A percentile compares a stretch with the other conserved stretches of the same genome.
Evolutionary conservation across 2,888 invertebrate genomes (phyloP).

Genomic region (Cheiracanthium punctorium): DNA sequence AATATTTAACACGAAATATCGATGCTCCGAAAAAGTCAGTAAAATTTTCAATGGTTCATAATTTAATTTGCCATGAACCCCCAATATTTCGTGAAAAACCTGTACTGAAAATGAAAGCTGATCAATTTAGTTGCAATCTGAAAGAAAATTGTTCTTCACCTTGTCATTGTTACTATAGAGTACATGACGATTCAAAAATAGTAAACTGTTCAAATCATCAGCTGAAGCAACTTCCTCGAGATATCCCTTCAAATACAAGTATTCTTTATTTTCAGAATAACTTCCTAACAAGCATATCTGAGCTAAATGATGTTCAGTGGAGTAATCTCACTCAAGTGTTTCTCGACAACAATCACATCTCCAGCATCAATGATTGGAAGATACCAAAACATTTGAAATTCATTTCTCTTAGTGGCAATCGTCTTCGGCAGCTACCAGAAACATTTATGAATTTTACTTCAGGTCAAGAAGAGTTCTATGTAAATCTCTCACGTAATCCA

Average conservation of each 20-base stretch:
- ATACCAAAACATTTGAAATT: constrained; percentile 37
- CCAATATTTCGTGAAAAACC: constrained; percentile 1
- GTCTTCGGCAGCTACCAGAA: constrained; percentile 56
- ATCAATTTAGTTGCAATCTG: constrained; percentile 64
- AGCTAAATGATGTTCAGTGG: constrained; percentile 42
- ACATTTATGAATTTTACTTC: constrained; percentile 55
- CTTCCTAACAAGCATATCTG: constrained; percentile 28
- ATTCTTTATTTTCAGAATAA: constrained; percentile 50
- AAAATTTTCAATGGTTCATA: constrained; percentile 5
- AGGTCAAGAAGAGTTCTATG: not conserved
- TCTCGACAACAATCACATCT: constrained; percentile 71
- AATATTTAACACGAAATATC: constrained; percentile 45
- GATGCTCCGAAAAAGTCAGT: constrained; percentile 27
- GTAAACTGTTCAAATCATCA: constrained; percentile 54
- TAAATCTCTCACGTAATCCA: constrained; percentile 71
- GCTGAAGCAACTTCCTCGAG: constrained; percentile 29
- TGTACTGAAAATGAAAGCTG: constrained; percentile 9
- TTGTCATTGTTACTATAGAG: constrained; percentile 64
- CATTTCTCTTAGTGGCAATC: constrained; percentile 68
- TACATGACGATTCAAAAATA: constrained; percentile 39
- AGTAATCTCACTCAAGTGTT: constrained; percentile 62
- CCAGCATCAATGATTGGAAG: constrained; percentile 35
- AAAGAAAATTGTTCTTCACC: constrained; percentile 41
- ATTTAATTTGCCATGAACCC: constrained; percentile 48
- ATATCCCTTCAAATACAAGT: constrained; percentile 48